Percentiles rank a stretch among this genome's conserved stretches.
Evolutionary conservation across 1,140 invertebrate species (phyloP).

Genomic region (Atta cephalotes): DNA sequence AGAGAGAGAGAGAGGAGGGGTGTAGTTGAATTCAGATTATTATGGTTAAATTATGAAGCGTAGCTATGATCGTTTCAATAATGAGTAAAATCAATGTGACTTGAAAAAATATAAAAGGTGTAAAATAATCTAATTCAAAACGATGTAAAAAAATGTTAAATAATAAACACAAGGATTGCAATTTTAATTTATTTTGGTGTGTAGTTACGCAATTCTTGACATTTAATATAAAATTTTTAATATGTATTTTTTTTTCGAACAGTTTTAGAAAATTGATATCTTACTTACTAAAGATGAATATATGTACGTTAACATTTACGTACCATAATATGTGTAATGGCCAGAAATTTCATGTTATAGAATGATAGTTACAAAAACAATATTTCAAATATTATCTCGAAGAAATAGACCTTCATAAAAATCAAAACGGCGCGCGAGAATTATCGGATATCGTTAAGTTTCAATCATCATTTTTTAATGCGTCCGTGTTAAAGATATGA

Average conservation of each 20-base stretch:
- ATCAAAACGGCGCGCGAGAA: neutral
- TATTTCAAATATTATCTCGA: neutral
- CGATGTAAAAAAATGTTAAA: neutral
- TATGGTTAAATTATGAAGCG: neutral
- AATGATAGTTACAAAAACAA: neutral
- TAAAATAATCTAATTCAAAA: neutral
- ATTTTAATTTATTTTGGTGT: neutral
- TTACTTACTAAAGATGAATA: neutral
- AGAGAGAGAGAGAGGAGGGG: rapidly evolving
- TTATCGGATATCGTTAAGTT: neutral
- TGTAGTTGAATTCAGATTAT: neutral
- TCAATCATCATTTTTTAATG: constrained; percentile 19
- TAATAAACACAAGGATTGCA: neutral
- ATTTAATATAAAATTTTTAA: neutral
- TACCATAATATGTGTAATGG: neutral
- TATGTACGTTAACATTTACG: neutral
- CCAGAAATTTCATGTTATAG: neutral
- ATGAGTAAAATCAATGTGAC: neutral
- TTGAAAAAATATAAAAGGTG: neutral
- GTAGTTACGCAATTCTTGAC: no score
- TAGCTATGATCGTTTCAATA: neutral
- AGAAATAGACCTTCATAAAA: neutral
- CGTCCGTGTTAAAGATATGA: neutral
- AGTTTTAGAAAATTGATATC: neutral
- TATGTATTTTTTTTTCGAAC: no score